Evolutionary conservation across 2,797 vertebrate genomes (phyloP), one percentile per base, ranked within the genome.

Genomic region (Alfaro cultratus): DNA sequence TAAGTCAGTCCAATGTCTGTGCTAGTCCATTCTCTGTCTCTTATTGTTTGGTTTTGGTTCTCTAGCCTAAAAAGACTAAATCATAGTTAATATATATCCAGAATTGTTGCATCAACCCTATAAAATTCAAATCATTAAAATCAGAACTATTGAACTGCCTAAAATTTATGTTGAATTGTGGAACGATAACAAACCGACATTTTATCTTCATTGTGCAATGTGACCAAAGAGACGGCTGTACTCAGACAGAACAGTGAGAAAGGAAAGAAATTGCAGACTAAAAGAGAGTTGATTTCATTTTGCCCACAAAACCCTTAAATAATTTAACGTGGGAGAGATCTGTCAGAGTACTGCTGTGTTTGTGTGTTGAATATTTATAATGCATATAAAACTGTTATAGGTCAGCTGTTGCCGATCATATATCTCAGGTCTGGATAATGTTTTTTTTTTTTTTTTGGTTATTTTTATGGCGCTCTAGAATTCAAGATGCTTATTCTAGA

Each of bases 361-460:
- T 93, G 90, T 91, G 88, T 86, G 83, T 79, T 95, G 91, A 92
- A 93, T 93, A 94, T 93, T 93, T 92, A 94, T 91, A 85, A 79
- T 78, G 80, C 91, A 85, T 91, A 93, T 93, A 86, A 93, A 94
- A 90, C 68, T 86, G 88, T 91, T 91, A 91, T 88, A 84, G 85
- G 77, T 86, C 90, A 90, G 89, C 89, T 94, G 90, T 85, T 93
- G 72, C 74, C 77, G 84, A 83, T 87, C 87, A 74, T 90, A 86
- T 29, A 1, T 91, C 83, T 88, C 74, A 79, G 81, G 83, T 81
- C 74, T 81, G 39, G 79, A 78, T 53, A n/a, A 26, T 43, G 73
- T 68, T 60, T 26, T 34, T 73, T 47, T 2, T 51, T 23, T 7
- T 23, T 51, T 51, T 23, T 7, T 23, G 23, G 13, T 46, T 46